Conservation (phyloP, 1,140 invertebrate genomes). For the Drosophila santomea region DNA sequence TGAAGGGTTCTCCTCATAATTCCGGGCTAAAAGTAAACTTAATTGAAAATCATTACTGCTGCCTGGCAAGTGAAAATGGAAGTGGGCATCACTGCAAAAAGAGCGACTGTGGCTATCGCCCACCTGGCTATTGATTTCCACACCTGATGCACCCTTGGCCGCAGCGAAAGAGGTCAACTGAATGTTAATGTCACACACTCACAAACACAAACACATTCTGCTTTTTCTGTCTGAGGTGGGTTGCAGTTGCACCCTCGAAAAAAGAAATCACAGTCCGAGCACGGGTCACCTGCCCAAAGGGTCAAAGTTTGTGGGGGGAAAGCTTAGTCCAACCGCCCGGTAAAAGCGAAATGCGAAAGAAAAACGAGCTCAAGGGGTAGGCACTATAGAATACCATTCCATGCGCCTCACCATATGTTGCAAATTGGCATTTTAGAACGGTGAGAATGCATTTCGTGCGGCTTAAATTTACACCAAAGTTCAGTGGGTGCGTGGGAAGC, state of each 20-base stretch:
- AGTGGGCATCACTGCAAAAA: no score
- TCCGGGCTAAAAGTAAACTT: constrained; percentile 62
- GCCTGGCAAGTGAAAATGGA: constrained; percentile 13
- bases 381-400: not conserved
- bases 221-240: constrained; percentile 33
- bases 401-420: not conserved
- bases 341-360: constrained; percentile 26
- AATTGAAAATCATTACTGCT: constrained; percentile 77
- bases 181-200: constrained; percentile 78
- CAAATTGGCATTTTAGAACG: constrained; percentile 61
- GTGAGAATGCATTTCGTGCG: constrained; percentile 59
- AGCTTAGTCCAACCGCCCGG: constrained; percentile 41
- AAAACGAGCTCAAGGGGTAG: constrained; percentile 47
- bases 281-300: constrained; percentile 69
- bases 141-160: constrained; percentile 76
- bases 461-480: constrained; percentile 61
- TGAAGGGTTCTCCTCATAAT: constrained; percentile 70
- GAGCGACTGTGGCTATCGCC: not conserved
- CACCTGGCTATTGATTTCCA: constrained; percentile 73
- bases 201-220: constrained; percentile 10
- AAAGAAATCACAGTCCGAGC: constrained; percentile 74
- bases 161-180: constrained; percentile 75
- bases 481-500: constrained; percentile 78
- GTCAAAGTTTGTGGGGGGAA: constrained; percentile 57
- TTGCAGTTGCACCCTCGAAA: constrained; percentile 26